Conservation (phyloP, 2,888 invertebrate genomes). For the Papilio protenor region DNA sequence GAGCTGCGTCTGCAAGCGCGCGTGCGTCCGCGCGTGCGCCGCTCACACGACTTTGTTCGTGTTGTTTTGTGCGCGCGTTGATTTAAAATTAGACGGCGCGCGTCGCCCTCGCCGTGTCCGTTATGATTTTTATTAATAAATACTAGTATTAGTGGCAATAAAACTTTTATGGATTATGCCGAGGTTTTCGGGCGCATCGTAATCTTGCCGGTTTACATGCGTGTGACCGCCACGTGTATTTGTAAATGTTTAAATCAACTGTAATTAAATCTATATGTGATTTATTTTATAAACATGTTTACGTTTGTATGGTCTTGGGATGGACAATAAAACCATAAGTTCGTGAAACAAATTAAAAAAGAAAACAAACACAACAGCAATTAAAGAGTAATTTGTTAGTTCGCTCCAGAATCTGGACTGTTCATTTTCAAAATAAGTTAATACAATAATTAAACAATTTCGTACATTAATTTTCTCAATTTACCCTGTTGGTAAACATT, state of each 20-base stretch:
- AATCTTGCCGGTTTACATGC: conserved; percentile 18
- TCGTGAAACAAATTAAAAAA: background rate
- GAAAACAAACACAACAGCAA: background rate
- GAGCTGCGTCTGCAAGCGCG: conserved; percentile 29
- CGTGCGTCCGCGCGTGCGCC: conserved; percentile 39
- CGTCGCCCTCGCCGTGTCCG: conserved; percentile 69
- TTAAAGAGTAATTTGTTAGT: background rate
- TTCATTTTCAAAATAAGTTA: conserved; percentile 3
- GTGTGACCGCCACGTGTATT: background rate
- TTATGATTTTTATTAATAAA: conserved; percentile 63
- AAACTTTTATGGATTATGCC: conserved; percentile 56
- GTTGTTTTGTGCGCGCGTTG: conserved; percentile 76
- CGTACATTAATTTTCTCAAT: conserved; percentile 2
- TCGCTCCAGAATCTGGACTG: conserved; percentile 4
- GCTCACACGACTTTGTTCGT: conserved; percentile 41
- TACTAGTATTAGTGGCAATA: conserved; percentile 77
- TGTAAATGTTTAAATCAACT: conserved; percentile 12
- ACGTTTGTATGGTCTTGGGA: background rate
- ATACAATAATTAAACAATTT: conserved; percentile 20
- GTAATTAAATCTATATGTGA: background rate
- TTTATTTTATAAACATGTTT: background rate
- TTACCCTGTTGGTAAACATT: conserved; percentile 45
- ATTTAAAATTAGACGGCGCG: conserved; percentile 71
- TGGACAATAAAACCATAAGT: background rate
- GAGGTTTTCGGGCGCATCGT: conserved; percentile 40